Percentiles rank a stretch among this genome's conserved stretches.
phyloP scores from a whole-genome alignment of 1,140 invertebrate species.

The Bombus pascuorum region DNA sequence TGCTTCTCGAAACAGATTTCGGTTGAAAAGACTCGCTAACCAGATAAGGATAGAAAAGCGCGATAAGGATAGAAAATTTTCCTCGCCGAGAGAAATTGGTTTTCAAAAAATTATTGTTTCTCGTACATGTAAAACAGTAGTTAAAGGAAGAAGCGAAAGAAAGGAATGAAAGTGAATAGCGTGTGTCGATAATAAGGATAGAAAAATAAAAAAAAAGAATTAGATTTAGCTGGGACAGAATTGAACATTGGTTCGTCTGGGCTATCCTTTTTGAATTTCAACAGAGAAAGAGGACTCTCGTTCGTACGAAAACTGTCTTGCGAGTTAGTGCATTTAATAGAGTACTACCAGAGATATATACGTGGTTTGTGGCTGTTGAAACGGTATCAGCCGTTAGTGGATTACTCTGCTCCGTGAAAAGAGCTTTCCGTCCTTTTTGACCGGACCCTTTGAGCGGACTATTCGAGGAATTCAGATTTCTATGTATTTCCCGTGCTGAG shows the following conservation, averaged over 20 bases:
- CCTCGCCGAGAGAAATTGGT: neutral
- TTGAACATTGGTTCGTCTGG: neutral
- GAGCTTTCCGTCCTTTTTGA: slow-evolving; percentile 44
- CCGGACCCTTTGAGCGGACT: slow-evolving; percentile 33
- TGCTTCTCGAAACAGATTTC: neutral
- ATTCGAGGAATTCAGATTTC: slow-evolving; percentile 41
- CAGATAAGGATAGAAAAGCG: neutral
- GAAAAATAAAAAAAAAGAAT: neutral
- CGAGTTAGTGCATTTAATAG: slow-evolving; percentile 42
- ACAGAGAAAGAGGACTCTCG: neutral
- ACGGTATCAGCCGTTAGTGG: slow-evolving; percentile 50
- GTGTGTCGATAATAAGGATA: neutral
- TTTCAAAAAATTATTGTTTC: neutral
- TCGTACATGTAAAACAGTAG: too few relatives aligned
- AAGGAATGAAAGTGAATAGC: too few relatives aligned
- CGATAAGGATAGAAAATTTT: neutral
- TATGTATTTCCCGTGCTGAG: slow-evolving; percentile 12
- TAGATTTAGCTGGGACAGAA: neutral
- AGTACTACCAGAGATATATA: slow-evolving; percentile 16
- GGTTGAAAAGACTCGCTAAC: neutral
- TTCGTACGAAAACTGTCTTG: slow-evolving; percentile 23
- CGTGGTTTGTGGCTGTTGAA: slow-evolving; percentile 43
- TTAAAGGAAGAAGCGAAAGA: neutral
- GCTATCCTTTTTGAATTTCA: slow-evolving; percentile 23
- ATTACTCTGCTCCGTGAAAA: slow-evolving; percentile 46